Evolutionary conservation across 2,888 invertebrate genomes (phyloP).

Genomic region (Limnephilus marmoratus): DNA sequence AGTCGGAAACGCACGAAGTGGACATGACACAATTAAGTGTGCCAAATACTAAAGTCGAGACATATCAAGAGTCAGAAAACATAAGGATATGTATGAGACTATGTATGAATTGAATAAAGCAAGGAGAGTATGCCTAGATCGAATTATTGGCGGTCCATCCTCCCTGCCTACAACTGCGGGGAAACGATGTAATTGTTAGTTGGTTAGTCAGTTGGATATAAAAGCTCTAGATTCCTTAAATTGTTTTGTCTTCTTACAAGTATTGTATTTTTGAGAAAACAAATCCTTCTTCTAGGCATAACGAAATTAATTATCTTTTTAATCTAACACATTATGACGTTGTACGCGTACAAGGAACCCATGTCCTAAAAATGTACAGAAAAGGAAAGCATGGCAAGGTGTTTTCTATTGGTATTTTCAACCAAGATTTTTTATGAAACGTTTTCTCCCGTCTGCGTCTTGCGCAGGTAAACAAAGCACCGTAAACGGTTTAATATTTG

Average conservation of each 20-base stretch:
- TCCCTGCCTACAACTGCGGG: too few relatives aligned
- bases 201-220: too few relatives aligned
- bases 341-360: background rate
- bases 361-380: background rate
- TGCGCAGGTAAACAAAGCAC: background rate
- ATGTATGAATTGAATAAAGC: too few relatives aligned
- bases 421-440: background rate
- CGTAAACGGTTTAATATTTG: slow-evolving; percentile 2
- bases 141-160: too few relatives aligned
- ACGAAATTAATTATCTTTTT: background rate
- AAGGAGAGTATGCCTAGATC: too few relatives aligned
- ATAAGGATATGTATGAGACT: too few relatives aligned
- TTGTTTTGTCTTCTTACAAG: background rate
- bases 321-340: background rate
- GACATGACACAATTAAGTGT: too few relatives aligned
- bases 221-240: too few relatives aligned
- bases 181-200: too few relatives aligned
- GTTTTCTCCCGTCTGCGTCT: background rate
- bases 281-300: background rate
- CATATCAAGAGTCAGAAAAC: too few relatives aligned
- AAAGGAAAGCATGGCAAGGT: background rate
- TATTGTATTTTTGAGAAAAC: background rate
- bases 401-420: background rate
- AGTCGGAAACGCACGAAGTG: too few relatives aligned
- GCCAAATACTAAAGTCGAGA: too few relatives aligned